Conservation (phyloP, 2,113 vertebrate species). For the Paradoxurus hermaphroditus region DNA sequence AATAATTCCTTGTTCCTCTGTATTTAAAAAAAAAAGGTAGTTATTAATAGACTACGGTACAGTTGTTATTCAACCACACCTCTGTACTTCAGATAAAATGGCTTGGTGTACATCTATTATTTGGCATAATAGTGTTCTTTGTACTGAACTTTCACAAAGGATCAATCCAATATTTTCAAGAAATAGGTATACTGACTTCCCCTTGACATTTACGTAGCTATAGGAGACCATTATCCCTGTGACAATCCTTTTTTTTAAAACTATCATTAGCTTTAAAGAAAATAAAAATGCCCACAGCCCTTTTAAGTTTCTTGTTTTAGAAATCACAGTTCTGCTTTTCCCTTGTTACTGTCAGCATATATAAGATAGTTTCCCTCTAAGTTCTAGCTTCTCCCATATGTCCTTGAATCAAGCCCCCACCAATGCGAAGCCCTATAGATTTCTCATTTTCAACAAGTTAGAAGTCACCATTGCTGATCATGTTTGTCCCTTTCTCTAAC, state of each 20-base stretch:
- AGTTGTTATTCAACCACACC: background rate
- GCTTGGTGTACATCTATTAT: background rate
- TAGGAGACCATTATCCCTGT: background rate
- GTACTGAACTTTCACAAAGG: background rate
- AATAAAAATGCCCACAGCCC: background rate
- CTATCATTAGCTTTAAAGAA: background rate
- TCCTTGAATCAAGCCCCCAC: no score
- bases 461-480: background rate
- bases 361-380: background rate
- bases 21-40: background rate
- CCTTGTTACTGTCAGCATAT: background rate
- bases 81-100: background rate
- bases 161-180: background rate
- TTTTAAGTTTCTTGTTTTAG: slow-evolving; percentile 17
- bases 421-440: background rate
- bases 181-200: slow-evolving; percentile 16
- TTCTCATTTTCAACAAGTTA: slow-evolving; percentile 25
- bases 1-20: background rate
- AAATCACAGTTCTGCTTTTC: background rate
- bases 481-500: slow-evolving; percentile 6
- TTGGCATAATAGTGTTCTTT: slow-evolving; percentile 23
- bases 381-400: background rate
- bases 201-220: background rate
- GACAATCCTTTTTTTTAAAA: background rate
- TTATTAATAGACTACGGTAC: background rate